phyloP scores from a whole-genome alignment of 2,797 vertebrate genomes.

The Poeciliopsis presidionis region DNA sequence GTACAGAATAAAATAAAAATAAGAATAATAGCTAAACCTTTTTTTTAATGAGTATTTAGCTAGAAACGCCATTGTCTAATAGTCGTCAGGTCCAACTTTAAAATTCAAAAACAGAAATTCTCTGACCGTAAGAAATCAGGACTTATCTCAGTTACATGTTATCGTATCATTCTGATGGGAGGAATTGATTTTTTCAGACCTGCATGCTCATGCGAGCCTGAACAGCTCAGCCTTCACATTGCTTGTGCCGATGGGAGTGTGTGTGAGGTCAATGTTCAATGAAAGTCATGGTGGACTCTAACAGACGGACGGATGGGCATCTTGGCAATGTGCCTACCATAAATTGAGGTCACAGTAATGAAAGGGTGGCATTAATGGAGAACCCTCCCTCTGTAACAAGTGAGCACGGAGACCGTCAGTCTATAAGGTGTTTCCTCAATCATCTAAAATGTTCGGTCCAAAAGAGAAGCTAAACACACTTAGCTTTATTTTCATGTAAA shows the following conservation, averaged over 20 bases:
- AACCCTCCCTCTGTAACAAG: slow-evolving; percentile 8
- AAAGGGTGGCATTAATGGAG: slow-evolving; percentile 49
- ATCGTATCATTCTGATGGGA: neutral
- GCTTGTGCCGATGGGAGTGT: slow-evolving; percentile 1
- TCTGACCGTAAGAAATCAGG: neutral
- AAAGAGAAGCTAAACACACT: slow-evolving; percentile 20
- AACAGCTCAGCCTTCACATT: slow-evolving; percentile 3
- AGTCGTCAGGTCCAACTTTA: neutral
- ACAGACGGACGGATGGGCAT: slow-evolving; percentile 44
- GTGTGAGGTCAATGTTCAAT: slow-evolving; percentile 27
- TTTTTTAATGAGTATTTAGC: neutral
- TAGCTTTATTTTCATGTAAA: neutral
- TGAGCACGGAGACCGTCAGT: neutral
- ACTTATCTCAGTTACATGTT: neutral
- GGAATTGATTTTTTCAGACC: neutral
- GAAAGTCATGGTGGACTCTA: slow-evolving; percentile 20
- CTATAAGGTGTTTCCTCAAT: slow-evolving; percentile 27
- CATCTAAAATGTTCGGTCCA: slow-evolving; percentile 23
- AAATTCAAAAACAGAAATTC: neutral
- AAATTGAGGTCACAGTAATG: slow-evolving; percentile 70
- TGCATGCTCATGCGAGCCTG: neutral
- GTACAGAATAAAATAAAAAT: neutral
- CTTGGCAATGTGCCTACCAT: slow-evolving; percentile 46
- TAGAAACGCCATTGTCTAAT: neutral
- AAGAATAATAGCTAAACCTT: neutral